Evolutionary conservation across 2,113 vertebrate species (phyloP), one percentile per base, ranked within the genome.

Genomic region (Rynchops niger): DNA sequence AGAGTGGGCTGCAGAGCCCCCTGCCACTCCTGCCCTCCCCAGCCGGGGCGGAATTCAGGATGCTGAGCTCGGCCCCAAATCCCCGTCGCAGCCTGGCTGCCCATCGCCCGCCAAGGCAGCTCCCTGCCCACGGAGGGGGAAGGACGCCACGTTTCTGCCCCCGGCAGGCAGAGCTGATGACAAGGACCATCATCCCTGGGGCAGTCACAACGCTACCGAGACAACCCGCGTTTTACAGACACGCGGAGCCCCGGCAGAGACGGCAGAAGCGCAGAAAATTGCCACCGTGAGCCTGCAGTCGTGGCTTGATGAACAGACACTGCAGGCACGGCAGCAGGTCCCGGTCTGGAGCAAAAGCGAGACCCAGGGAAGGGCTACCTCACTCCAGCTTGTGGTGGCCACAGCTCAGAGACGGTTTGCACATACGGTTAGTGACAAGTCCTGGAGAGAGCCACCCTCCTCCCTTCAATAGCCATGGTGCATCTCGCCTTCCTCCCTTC

Each of bases 221-320:
- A 18, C 4, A 1, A 38, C 4, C 20, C 2, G 38, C 2, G 0
- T 3, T 55, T 61, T 10, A 15, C 0, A 4, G 84, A 12, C 6
- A 0, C 56, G 14, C 2, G 3, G 61, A 22, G 17, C 69, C 70
- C 36, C 1, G 4, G 55, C 52, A 40, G 82, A 40, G 67, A 5
- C 3, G 16, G 58, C 25, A 50, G 49, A n/a, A 9, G 32, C 2
- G 9, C 50, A 36, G 30, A 12, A 40, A 50, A 72, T 10, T 1
- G 22, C 8, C 40, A 7, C 58, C 6, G 3, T 0, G 19, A 62
- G 30, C 34, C 43, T 4, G 19, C 19, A 22, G 50, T 1, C 40
- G 9, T 1, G 1, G 17, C 55, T 43, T 9, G 22, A 16, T 3
- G n/a, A 34, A 27, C 17, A 7, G n/a, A 2, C 12, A 0, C 36